Percentiles rank a stretch among this genome's conserved stretches.
Conservation (phyloP, 2,113 vertebrate genomes). For the Hypomesus transpacificus region DNA sequence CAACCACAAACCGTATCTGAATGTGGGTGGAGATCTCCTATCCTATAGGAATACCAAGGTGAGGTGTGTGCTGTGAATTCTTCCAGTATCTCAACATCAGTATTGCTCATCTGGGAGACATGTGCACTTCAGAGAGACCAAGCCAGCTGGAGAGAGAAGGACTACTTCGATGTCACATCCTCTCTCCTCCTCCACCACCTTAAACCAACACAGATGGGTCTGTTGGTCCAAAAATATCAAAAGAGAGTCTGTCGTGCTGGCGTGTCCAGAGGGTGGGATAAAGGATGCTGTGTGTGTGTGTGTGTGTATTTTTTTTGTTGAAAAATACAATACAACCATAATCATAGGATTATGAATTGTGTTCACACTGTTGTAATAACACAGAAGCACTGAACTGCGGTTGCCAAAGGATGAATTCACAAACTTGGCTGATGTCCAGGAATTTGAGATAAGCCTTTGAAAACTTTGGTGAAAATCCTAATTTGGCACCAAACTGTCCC, state of each 20-base stretch:
- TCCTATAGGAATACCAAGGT: background rate
- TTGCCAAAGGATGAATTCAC: too few relatives aligned
- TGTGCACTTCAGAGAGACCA: background rate
- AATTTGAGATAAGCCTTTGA: too few relatives aligned
- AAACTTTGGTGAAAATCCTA: too few relatives aligned
- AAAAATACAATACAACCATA: background rate
- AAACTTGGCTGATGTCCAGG: too few relatives aligned
- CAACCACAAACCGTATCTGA: background rate
- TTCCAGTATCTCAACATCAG: background rate
- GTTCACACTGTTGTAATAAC: too few relatives aligned
- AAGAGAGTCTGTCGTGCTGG: background rate
- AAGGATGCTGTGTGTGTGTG: background rate
- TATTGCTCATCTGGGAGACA: background rate
- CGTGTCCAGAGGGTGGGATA: background rate
- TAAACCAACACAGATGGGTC: background rate
- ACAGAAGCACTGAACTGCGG: too few relatives aligned
- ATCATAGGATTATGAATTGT: too few relatives aligned
- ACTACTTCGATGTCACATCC: background rate
- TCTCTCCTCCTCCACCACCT: background rate
- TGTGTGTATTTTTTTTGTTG: background rate
- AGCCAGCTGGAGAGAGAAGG: background rate
- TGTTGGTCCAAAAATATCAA: background rate
- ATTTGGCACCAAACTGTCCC: too few relatives aligned
- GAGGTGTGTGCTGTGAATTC: background rate
- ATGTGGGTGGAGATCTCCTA: background rate